Evolutionary conservation across 2,797 vertebrate species (phyloP).

Genomic region (Silurus aristotelis): DNA sequence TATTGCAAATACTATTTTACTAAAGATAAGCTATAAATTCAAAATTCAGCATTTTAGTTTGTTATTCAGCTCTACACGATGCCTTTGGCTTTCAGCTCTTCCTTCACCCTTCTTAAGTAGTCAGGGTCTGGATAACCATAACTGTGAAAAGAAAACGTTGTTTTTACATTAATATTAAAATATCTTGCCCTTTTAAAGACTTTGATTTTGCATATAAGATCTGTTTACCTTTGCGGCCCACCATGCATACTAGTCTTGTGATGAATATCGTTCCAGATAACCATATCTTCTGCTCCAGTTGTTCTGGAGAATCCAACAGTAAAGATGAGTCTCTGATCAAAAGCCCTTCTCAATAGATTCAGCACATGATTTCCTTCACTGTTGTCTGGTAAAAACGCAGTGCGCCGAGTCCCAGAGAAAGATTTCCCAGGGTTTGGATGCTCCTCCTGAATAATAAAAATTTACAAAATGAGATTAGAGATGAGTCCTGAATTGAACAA

Average conservation of each 20-base stretch:
- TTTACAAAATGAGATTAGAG: not conserved
- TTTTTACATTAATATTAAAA: not conserved
- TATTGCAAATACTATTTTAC: not conserved
- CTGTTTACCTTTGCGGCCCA: constrained; percentile 73
- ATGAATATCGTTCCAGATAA: constrained; percentile 92
- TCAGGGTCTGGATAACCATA: constrained; percentile 71
- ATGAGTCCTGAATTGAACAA: not conserved
- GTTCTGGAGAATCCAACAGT: constrained; percentile 85
- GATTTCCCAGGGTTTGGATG: constrained; percentile 81
- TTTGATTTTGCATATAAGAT: not conserved
- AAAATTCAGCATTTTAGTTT: not conserved
- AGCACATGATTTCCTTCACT: constrained; percentile 80
- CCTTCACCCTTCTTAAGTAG: constrained; percentile 72
- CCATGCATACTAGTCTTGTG: constrained; percentile 80
- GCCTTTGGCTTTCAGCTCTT: constrained; percentile 77
- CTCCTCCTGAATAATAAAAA: constrained; percentile 55
- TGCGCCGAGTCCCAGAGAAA: constrained; percentile 62
- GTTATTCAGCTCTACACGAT: constrained; percentile 62
- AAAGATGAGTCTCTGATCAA: constrained; percentile 85
- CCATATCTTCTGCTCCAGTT: constrained; percentile 68
- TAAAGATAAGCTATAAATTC: not conserved
- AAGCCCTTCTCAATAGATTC: constrained; percentile 76
- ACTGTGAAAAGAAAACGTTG: constrained; percentile 54
- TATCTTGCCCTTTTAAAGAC: not conserved
- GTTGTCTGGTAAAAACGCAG: constrained; percentile 84